These are phyloP conservation scores for Psilopogon haemacephalus DNA, from an alignment of 2,113 vertebrate genomes.

Conservation along the genomic window DNA sequence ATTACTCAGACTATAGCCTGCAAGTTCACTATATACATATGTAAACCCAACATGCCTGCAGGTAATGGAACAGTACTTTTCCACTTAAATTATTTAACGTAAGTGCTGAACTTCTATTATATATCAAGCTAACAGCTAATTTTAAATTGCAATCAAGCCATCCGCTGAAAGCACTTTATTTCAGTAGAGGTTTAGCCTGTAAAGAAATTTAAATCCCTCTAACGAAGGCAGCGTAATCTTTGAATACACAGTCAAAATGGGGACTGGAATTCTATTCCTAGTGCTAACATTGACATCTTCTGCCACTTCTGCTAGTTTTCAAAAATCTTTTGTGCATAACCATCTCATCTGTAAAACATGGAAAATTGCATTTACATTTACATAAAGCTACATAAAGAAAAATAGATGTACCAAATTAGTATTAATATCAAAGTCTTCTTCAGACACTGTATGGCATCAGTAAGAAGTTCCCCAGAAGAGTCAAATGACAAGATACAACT, in stretches of 20 bases:
- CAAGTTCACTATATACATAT: constrained; percentile 56
- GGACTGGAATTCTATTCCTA: constrained; percentile 42
- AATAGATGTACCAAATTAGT: background rate
- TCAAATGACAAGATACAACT: background rate
- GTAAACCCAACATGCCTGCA: constrained; percentile 59
- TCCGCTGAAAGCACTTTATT: constrained; percentile 60
- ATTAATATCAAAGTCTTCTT: constrained; percentile 13
- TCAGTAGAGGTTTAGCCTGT: constrained; percentile 37
- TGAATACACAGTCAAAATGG: constrained; percentile 31
- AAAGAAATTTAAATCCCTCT: constrained; percentile 57
- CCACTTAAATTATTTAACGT: constrained; percentile 66
- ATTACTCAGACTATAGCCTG: constrained; percentile 42
- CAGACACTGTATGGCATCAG: background rate
- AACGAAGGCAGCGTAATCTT: constrained; percentile 53
- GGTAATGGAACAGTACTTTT: constrained; percentile 62
- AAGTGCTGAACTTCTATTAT: constrained; percentile 62
- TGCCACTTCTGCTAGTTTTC: constrained; percentile 18
- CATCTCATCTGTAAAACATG: background rate
- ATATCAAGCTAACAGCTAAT: constrained; percentile 66
- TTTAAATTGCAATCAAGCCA: constrained; percentile 65
- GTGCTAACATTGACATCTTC: constrained; percentile 35
- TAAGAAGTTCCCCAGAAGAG: background rate
- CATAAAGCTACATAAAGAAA: background rate
- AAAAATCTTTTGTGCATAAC: background rate
- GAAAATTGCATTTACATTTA: background rate